A percentile compares a stretch with the other conserved stretches of the same genome.
Evolutionary conservation across 2,888 invertebrate genomes (phyloP).

Genomic region (Stenchaetothrips biformis): DNA sequence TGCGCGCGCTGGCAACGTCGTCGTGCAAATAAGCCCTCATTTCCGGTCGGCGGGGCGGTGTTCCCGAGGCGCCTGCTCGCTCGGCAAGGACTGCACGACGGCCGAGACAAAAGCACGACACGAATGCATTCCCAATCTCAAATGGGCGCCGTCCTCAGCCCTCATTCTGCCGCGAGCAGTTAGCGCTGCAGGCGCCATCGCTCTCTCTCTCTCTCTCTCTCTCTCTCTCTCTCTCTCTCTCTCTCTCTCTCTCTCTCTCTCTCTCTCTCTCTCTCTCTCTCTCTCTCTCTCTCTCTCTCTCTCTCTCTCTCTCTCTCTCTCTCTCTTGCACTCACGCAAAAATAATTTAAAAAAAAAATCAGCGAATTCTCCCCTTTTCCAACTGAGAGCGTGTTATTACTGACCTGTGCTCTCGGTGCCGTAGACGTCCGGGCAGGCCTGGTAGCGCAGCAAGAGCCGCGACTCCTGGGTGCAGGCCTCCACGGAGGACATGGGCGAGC

Average conservation of each 20-base stretch:
- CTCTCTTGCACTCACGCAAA: not conserved
- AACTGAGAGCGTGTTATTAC: too few species aligned
- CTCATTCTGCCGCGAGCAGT: not conserved
- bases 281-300: conserved; percentile 1
- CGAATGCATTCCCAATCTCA: conserved; percentile 10
- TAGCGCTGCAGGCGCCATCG: too few species aligned
- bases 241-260: too few species aligned
- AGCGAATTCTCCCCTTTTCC: too few species aligned
- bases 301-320: not conserved
- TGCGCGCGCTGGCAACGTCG: not conserved
- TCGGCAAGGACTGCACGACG: not conserved
- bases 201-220: too few species aligned
- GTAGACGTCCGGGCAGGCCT: conserved; percentile 87
- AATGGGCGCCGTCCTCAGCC: not conserved
- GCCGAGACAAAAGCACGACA: conserved; percentile 2
- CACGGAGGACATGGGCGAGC: conserved; percentile 82
- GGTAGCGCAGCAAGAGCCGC: conserved; percentile 81
- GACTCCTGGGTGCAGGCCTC: conserved; percentile 93
- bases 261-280: not conserved
- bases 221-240: too few species aligned
- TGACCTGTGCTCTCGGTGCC: conserved; percentile 87
- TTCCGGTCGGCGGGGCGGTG: not conserved
- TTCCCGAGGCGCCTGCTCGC: not conserved
- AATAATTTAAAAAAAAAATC: conserved; percentile 10
- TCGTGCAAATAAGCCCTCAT: conserved; percentile 19